phyloP scores from a whole-genome alignment of 2,113 vertebrate genomes.

The Corynorhinus townsendii region DNA sequence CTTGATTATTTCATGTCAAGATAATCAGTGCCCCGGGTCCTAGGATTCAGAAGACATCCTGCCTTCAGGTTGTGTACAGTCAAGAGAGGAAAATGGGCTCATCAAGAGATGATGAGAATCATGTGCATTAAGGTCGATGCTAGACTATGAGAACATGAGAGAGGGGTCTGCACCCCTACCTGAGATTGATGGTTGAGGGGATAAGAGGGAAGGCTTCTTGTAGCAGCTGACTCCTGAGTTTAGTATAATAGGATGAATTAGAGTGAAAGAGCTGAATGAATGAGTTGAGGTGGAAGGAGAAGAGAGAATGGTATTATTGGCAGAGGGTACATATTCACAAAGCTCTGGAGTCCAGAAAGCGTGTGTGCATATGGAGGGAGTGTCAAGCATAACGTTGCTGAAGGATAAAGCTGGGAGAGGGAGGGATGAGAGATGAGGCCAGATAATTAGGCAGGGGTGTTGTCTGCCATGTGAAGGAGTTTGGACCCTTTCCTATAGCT shows the following conservation, averaged over 20 bases:
- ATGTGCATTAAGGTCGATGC: background rate
- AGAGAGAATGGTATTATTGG: background rate
- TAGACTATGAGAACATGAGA: background rate
- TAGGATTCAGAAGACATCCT: background rate
- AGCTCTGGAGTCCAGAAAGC: background rate
- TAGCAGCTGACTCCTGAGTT: background rate
- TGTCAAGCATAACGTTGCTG: background rate
- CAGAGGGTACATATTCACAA: background rate
- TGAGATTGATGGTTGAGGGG: background rate
- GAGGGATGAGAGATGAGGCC: background rate
- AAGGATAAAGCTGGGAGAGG: background rate
- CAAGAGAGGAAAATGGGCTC: background rate
- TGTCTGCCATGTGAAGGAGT: slow-evolving; percentile 10
- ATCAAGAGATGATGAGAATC: background rate
- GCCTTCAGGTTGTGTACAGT: background rate
- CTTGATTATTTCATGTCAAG: background rate
- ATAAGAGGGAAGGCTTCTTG: background rate
- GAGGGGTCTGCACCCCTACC: background rate
- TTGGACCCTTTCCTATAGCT: slow-evolving; percentile 36
- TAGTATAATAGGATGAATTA: background rate
- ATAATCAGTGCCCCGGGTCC: background rate
- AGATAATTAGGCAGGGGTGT: slow-evolving; percentile 35
- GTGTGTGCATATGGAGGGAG: background rate
- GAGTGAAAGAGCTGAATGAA: background rate
- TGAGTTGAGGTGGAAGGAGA: background rate